These are phyloP conservation scores for Eupithecia subumbrata DNA, from an alignment of 2,888 invertebrate species.

Conservation along the genomic window DNA sequence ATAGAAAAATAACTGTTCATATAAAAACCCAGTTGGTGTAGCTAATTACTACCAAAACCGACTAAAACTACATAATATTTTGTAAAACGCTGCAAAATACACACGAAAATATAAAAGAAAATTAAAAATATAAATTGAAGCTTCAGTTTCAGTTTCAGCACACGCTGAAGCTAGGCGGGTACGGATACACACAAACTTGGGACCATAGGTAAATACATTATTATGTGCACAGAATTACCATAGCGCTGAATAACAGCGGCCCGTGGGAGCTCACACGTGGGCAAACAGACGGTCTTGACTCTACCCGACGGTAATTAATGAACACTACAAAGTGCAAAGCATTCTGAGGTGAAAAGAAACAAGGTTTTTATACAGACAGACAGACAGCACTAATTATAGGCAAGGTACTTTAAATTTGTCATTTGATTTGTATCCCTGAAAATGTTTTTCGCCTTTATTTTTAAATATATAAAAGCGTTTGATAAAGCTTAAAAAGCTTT, in stretches of 20 bases:
- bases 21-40: not conserved
- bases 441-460: too few species aligned
- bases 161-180: not conserved
- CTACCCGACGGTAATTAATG: slow-evolving; percentile 6
- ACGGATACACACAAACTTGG: not conserved
- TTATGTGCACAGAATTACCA: slow-evolving; percentile 71
- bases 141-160: not conserved
- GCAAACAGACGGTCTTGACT: slow-evolving; percentile 58
- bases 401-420: not conserved
- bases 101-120: not conserved
- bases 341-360: not conserved
- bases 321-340: slow-evolving; percentile 6
- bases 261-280: slow-evolving; percentile 75
- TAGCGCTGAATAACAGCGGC: slow-evolving; percentile 73
- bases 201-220: slow-evolving; percentile 27
- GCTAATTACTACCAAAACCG: not conserved
- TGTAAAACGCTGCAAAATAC: not conserved
- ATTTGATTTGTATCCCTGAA: not conserved
- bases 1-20: too few species aligned
- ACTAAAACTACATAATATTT: not conserved
- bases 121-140: not conserved
- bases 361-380: not conserved
- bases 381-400: not conserved
- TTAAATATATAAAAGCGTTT: too few species aligned
- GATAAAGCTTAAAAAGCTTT: too few species aligned